These are phyloP conservation scores for Sarcophaga rosellei DNA, from an alignment of 2,888 invertebrate species.

Conservation along the genomic window DNA sequence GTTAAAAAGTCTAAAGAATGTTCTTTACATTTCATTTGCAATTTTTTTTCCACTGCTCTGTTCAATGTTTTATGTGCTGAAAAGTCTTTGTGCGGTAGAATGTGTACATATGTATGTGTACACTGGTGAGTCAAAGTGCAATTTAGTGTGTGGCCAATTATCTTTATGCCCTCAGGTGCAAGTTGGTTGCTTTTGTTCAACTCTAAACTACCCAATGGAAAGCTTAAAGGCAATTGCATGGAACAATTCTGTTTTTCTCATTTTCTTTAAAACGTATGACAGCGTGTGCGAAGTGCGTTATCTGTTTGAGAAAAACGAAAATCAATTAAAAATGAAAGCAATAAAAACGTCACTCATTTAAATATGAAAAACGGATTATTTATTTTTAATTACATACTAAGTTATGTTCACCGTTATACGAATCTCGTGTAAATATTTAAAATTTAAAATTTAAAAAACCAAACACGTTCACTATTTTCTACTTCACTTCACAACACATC, in stretches of 20 bases:
- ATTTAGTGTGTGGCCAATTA: conserved; percentile 68
- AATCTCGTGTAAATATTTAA: not conserved
- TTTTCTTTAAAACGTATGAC: not conserved
- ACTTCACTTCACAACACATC: too few species aligned
- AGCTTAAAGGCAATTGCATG: conserved; percentile 64
- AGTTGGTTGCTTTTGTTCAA: conserved; percentile 58
- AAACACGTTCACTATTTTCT: not conserved
- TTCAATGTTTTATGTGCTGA: conserved; percentile 43
- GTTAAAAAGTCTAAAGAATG: conserved; percentile 42
- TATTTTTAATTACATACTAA: too few species aligned
- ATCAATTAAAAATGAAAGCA: not conserved
- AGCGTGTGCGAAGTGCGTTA: not conserved
- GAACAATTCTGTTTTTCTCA: not conserved
- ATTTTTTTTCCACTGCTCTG: conserved; percentile 41
- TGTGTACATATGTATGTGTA: conserved; percentile 9
- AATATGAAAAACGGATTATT: too few species aligned
- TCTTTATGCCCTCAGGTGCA: conserved; percentile 62
- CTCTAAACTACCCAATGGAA: conserved; percentile 50
- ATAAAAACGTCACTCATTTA: not conserved
- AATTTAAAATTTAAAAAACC: not conserved
- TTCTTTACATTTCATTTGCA: conserved; percentile 29
- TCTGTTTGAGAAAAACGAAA: not conserved
- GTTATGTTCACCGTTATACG: not conserved
- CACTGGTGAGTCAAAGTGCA: conserved; percentile 62
- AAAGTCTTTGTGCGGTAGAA: conserved; percentile 3